Base-by-base conservation (phyloP, 2,888 invertebrate genomes). In the Aspidiotus rigidus region DNA sequence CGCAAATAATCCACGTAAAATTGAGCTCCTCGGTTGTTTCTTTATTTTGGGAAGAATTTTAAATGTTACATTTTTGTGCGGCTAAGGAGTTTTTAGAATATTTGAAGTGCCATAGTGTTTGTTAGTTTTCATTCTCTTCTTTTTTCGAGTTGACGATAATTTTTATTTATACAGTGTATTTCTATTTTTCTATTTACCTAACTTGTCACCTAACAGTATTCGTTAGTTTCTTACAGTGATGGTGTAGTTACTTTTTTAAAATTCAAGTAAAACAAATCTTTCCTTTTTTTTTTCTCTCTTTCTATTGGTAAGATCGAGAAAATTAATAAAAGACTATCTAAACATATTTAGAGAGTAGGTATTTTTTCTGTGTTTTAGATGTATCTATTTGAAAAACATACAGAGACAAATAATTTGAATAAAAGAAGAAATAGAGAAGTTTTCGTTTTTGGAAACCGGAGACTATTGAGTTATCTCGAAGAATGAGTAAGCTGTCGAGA, bases 191-290 rank as follows among this genome's bases (percentile, higher is more conserved):
- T 49, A 49, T 49, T 49, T 28, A 28, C 28, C 11, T 49, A 49
- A 49, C n/a, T 49, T 49, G n/a, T 49, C 49, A 49, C 49, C n/a
- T 49, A 49, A 49, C 49, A 49, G 49, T 49, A 49, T 49, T 49
- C 2, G n/a, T 49, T 49, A 49, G 49, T 49, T 49, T 49, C 49
- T 49, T 49, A n/a, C 49, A 49, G 49, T 49, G 49, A 49, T 49
- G n/a, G n/a, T 49, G 28, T 49, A 49, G 49, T 49, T 49, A n/a
- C 10, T 49, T 28, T 28, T 28, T 28, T 28, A 28, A 28, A 28
- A 28, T 28, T 28, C 28, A 28, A 28, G 28, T 28, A 28, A 28
- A 5, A 28, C 28, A 28, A 28, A 28, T 28, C 1, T 28, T 28
- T 28, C 28, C 28, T 28, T 28, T 28, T 49, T 49, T 49, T 13